Conservation (phyloP, 2,888 invertebrate genomes). For the Ichneumoninae sp. region DNA sequence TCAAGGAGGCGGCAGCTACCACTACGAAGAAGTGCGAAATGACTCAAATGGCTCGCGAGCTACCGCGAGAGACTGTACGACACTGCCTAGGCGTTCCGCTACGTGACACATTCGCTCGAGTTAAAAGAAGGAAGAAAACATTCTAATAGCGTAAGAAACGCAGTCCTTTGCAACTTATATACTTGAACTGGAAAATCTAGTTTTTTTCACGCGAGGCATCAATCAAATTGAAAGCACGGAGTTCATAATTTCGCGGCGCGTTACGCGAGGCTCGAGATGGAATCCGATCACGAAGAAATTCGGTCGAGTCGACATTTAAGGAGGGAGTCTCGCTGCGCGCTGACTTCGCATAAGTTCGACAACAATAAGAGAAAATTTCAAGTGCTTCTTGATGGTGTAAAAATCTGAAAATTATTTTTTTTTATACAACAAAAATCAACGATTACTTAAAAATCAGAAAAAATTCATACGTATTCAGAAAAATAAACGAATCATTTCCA, state of each 20-base stretch:
- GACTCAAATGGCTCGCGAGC: slow-evolving; percentile 44
- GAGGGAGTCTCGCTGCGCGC: no score
- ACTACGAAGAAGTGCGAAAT: slow-evolving; percentile 53
- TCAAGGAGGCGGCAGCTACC: slow-evolving; percentile 48
- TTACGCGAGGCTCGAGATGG: slow-evolving; percentile 5
- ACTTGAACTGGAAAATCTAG: slow-evolving; percentile 63
- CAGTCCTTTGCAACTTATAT: slow-evolving; percentile 47
- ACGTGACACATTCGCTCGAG: slow-evolving; percentile 60
- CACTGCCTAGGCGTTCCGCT: slow-evolving; percentile 49
- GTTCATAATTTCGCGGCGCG: slow-evolving; percentile 45
- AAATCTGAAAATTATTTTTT: no score
- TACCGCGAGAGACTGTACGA: slow-evolving; percentile 29
- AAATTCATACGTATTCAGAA: no score
- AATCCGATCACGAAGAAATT: slow-evolving; percentile 7
- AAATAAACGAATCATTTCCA: no score
- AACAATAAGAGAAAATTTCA: no score
- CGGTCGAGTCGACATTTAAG: background rate
- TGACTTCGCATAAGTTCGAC: no score
- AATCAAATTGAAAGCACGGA: slow-evolving; percentile 66
- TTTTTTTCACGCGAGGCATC: slow-evolving; percentile 63
- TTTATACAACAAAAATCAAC: no score
- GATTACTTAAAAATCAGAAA: no score
- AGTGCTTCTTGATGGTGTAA: no score
- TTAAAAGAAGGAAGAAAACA: slow-evolving; percentile 55
- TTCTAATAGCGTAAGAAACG: slow-evolving; percentile 49